Conservation (phyloP, 2,888 invertebrate species). For the Tenthredo distinguenda region DNA sequence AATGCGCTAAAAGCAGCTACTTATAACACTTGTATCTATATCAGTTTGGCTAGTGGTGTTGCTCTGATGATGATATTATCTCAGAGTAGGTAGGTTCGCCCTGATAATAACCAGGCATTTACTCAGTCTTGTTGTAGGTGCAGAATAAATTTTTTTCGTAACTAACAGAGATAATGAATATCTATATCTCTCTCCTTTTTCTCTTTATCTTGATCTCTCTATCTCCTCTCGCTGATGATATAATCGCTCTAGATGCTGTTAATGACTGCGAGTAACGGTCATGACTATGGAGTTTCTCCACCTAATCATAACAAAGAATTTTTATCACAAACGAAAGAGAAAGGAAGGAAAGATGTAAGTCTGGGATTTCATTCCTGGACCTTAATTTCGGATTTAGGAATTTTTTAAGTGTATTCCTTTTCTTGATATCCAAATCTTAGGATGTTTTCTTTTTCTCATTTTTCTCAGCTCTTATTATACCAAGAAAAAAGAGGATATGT, state of each 20-base stretch:
- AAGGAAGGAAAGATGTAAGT: neutral
- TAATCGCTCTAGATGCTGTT: neutral
- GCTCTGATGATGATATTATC: slow-evolving; percentile 4
- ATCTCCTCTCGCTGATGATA: neutral
- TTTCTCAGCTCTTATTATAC: slow-evolving; percentile 72
- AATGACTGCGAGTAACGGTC: neutral
- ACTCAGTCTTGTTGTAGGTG: neutral
- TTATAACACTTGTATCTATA: neutral
- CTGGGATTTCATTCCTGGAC: neutral
- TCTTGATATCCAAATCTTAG: neutral
- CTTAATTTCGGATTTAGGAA: neutral
- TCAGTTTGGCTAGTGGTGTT: neutral
- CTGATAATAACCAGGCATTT: slow-evolving; percentile 30
- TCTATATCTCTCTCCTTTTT: neutral
- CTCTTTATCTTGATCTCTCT: neutral
- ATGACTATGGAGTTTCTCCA: too few relatives aligned
- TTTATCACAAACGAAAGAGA: neutral
- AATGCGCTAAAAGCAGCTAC: neutral
- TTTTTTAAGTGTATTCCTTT: neutral
- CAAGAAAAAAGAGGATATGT: slow-evolving; percentile 82
- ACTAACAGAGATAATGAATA: slow-evolving; percentile 26
- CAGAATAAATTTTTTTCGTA: neutral
- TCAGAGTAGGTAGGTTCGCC: neutral
- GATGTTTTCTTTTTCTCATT: neutral
- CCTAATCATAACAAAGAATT: neutral